Base-by-base conservation (phyloP, 2,797 vertebrate genomes). In the Xenentodon cancila region DNA sequence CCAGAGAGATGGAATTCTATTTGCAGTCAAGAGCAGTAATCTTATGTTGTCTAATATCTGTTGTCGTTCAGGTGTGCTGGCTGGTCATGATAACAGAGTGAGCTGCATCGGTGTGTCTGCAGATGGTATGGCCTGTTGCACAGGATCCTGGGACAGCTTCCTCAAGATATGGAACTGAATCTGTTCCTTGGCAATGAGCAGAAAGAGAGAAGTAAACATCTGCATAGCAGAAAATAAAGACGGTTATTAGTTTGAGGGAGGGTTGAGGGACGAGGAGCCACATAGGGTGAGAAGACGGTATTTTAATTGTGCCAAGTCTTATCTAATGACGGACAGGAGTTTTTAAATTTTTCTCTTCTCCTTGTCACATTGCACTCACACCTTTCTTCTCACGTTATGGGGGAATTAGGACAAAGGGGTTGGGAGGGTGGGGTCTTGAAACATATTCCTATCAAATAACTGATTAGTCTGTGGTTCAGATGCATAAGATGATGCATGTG, bases 141-240 rank as follows among this genome's bases (percentile, higher is more conserved):
- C 97, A 0, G 97, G 97, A 63, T 99, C 97, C 86, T 99, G 97
- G 97, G 97, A 99, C 89, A 99, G 96, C 90, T 99, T 99, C 92
- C 95, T 99, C 83, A 99, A 99, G 91, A 91, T 99, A 68, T 99
- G 97, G 97, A 99, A 99, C 89, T 98, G 92, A 88, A 63, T 60
- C 46, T 7, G 45, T 60, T 69, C 67, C 59, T 64, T 37, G 19
- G 50, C 45, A 51, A 59, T 21, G 45, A 71, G 64, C 53, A 59
- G 61, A 68, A 40, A 53, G 22, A 74, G 44, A 42, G 59, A 27
- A 79, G 50, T 68, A 21, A 71, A 63, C 53, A 63, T 59, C 73
- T 53, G 55, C 49, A 58, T 18, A 64, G 74, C 67, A 72, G 42
- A 77, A 73, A 73, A 48, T 42, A 48, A 74, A 64, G 73, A 70